Base-by-base conservation (phyloP, 2,113 vertebrate species). In the Lampris megalopsis region DNA sequence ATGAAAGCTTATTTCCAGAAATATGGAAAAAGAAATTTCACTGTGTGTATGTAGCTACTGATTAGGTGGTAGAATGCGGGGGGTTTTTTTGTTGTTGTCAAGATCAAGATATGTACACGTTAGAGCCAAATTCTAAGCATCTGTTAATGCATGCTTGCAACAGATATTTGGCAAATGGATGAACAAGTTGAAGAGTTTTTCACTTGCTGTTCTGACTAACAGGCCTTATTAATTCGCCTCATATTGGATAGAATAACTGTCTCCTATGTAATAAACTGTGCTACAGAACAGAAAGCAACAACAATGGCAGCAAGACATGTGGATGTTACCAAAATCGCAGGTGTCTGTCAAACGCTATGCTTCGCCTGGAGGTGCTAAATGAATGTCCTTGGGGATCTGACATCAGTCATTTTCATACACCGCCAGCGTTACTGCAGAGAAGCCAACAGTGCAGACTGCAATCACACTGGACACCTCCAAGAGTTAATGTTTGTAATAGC, bases 161-260 rank as follows among this genome's bases (percentile, higher is more conserved):
- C 35, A 57, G 54, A 57, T 6, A 57, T 9, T n/a, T n/a, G 2
- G 54, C 24, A 24, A 24, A 24, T 24, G 24, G 24, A 24, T 24
- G 35, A 13, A 36, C 54, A 57, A 57, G 54, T n/a, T 57, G 3
- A 7, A n/a, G 7, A 7, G 54, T 57, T 57, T 57, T n/a, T 24
- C 24, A 24, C 24, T 24, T 24, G 65, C 49, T 59, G 37, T 1
- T 50, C 8, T 50, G 49, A 50, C 35, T 8, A 5, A 52, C 48
- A 63, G 65, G 53, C 75, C 66, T 83, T 79, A 66, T 76, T 53
- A 74, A 37, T 59, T 37, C 7, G 10, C 57, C 37, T 59, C 9
- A 59, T 38, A 6, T n/a, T 2, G 57, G 57, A 37, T 6, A 10
- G 6, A 10, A 36, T 36, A 37, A 59, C 8, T 59, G 57, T 24